phyloP scores from a whole-genome alignment of 2,888 invertebrate species.

The Muschampia plurimacula region DNA sequence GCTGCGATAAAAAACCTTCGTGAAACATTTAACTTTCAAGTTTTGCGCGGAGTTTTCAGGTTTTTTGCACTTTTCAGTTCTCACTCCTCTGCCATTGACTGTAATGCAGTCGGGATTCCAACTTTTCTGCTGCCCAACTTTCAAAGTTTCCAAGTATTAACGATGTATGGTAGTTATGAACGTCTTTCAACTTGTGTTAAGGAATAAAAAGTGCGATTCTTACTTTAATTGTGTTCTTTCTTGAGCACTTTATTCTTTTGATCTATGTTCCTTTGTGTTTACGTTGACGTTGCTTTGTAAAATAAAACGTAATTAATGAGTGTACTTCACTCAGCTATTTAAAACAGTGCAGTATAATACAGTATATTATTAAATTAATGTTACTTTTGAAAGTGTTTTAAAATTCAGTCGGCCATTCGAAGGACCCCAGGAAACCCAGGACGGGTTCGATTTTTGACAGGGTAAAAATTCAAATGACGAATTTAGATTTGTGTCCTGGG shows the following conservation, averaged over 20 bases:
- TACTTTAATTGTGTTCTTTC: constrained; percentile 44
- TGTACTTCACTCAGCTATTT: background rate
- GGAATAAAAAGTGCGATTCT: constrained; percentile 29
- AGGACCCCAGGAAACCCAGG: no score
- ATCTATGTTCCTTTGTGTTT: constrained; percentile 8
- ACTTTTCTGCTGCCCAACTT: constrained; percentile 55
- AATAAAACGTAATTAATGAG: constrained; percentile 7
- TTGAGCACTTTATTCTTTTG: constrained; percentile 17
- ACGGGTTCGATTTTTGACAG: no score
- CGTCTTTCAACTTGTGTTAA: constrained; percentile 31
- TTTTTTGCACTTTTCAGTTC: constrained; percentile 57
- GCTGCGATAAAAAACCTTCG: constrained; percentile 58
- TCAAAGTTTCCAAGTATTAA: constrained; percentile 57
- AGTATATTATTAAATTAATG: no score
- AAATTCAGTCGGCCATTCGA: no score
- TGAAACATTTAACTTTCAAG: constrained; percentile 69
- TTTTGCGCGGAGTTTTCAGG: constrained; percentile 57
- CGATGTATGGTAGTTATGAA: constrained; percentile 46
- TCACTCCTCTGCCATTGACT: constrained; percentile 63
- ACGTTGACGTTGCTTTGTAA: background rate
- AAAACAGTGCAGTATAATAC: background rate
- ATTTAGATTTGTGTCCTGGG: no score
- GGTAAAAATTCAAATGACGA: no score
- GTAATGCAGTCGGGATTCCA: constrained; percentile 62
- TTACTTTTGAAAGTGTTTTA: no score